Evolutionary conservation across 23 tunicate species (phyloP).

Genomic region (Styela plicata): DNA sequence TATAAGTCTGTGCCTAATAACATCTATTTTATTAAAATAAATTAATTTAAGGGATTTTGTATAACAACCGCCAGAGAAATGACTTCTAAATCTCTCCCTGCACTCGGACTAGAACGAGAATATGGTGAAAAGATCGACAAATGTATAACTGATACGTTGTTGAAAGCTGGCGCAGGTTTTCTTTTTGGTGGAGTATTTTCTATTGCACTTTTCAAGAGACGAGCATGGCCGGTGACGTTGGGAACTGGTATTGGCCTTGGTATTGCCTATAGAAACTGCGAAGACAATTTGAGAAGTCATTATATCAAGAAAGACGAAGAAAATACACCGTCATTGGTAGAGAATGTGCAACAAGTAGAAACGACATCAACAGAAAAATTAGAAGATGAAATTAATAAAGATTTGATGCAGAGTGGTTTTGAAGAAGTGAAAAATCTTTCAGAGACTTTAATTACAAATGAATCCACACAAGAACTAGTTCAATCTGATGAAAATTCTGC

Average conservation of each 20-base stretch:
- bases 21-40: too few relatives aligned
- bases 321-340: neutral
- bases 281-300: constrained; percentile 49
- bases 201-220: constrained; percentile 38
- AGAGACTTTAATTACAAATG: neutral
- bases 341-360: neutral
- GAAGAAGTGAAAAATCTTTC: constrained; percentile 10
- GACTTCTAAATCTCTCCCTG: constrained; percentile 21
- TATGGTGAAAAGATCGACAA: constrained; percentile 74
- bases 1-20: too few relatives aligned
- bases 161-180: constrained; percentile 50
- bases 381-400: constrained; percentile 12
- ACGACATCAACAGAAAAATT: neutral
- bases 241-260: constrained; percentile 94
- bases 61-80: neutral
- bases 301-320: constrained; percentile 23
- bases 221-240: constrained; percentile 72
- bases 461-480: neutral
- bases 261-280: constrained; percentile 65
- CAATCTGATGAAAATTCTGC: neutral
- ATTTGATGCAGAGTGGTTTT: neutral
- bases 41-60: too few relatives aligned
- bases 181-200: constrained; percentile 51
- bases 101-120: constrained; percentile 40
- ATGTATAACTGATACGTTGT: constrained; percentile 45